Evolutionary conservation across 2,888 invertebrate species (phyloP), one percentile per base, ranked within the genome.

Genomic region (Teleiodes luculella): DNA sequence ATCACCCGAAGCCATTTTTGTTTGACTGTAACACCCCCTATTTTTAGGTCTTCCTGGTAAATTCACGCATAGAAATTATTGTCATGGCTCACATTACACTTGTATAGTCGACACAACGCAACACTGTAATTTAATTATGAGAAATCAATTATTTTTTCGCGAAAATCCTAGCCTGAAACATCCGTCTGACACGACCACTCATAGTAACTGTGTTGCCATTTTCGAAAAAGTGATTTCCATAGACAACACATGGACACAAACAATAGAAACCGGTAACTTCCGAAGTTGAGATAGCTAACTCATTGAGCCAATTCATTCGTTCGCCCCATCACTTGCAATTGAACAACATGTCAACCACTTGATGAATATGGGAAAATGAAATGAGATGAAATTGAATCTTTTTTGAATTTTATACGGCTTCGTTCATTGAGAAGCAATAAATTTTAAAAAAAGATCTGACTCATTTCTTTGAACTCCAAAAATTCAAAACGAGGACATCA

Each of bases 1-100:
- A 89, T 95, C 95, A 80, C 95, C 95, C 86, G 95, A 95, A 92
- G 95, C 95, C 95, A 95, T 95, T 84, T 89, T 89, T 81, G 76
- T 79, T 85, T 80, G 73, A 74, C 66, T 77, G 72, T 77, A 81
- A 84, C 86, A 86, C 83, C 86, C 83, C 84, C 81, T 83, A 83
- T 80, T 83, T 83, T 78, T 68, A 77, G 79, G 84, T 84, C 78
- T 79, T 73, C 75, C 57, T 64, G 60, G 70, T 72, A 57, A 78
- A 73, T 75, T 56, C 76, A 68, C 73, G 74, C 80, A 82, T 80
- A 81, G 77, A 74, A 79, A 74, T 72, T 75, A 72, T 79, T 83
- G 67, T 74, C 88, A 89, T 88, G 80, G 80, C 78, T 85, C 83
- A 84, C 86, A 80, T 81, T 69, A 83, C 85, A 82, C 76, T 80